phyloP scores from a whole-genome alignment of 1,140 invertebrate species.

The Luehdorfia chinensis region DNA sequence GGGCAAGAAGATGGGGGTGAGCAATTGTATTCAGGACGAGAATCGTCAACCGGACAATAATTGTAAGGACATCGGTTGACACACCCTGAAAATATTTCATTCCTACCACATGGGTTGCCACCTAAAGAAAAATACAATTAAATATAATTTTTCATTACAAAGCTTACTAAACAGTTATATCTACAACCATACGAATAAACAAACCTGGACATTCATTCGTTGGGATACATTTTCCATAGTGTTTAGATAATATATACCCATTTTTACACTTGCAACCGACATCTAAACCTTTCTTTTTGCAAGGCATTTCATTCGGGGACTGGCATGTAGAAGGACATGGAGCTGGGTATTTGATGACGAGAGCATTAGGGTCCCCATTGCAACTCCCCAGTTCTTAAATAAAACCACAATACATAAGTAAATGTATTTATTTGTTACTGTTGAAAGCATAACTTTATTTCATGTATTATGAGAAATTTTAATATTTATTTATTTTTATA shows the following conservation, averaged over 20 bases:
- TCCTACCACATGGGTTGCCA: constrained; percentile 27
- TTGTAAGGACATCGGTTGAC: constrained; percentile 22
- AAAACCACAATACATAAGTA: no score
- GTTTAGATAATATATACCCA: constrained; percentile 24
- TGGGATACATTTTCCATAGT: background rate
- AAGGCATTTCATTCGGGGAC: constrained; percentile 21
- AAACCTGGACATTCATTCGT: constrained; percentile 2
- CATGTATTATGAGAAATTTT: no score
- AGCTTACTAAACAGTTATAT: no score
- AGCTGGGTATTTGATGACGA: constrained; percentile 16
- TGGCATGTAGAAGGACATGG: constrained; percentile 30
- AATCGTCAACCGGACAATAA: constrained; percentile 35
- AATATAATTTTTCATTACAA: no score
- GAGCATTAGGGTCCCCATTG: constrained; percentile 25
- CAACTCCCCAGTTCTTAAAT: no score
- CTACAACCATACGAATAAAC: constrained; percentile 14
- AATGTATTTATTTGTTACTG: no score
- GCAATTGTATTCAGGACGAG: constrained; percentile 15
- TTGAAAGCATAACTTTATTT: no score
- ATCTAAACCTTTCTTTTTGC: constrained; percentile 19
- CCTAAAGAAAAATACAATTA: constrained; percentile 21
- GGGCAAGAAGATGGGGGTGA: constrained; percentile 19
- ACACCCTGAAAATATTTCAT: constrained; percentile 23
- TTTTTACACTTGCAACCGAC: constrained; percentile 27
- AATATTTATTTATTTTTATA: no score